These are phyloP conservation scores for Bruchidius siliquastri DNA, from an alignment of 2,888 invertebrate genomes.

Conservation along the genomic window DNA sequence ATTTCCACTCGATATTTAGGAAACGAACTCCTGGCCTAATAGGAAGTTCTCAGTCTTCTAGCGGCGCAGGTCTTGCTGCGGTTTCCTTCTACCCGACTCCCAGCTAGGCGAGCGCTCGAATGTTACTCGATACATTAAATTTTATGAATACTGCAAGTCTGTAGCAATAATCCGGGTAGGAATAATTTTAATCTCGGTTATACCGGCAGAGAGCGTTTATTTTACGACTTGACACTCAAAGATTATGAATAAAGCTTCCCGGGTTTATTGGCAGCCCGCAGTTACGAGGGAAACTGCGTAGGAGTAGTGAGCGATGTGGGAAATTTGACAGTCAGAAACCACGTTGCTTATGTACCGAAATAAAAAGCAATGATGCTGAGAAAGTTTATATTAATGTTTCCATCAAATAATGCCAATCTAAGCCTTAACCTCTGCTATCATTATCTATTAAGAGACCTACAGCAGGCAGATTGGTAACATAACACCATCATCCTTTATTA, in stretches of 20 bases:
- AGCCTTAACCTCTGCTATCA: too few species aligned
- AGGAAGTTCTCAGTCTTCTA: neutral
- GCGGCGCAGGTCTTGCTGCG: neutral
- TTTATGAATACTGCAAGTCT: constrained; percentile 22
- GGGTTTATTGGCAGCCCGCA: constrained; percentile 11
- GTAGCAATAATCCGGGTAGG: constrained; percentile 21
- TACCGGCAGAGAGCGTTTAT: constrained; percentile 19
- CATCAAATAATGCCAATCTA: too few species aligned
- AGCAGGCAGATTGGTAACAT: too few species aligned
- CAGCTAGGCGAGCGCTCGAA: constrained; percentile 7
- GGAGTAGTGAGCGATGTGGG: too few species aligned
- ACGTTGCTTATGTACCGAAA: too few species aligned
- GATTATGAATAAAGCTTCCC: constrained; percentile 20
- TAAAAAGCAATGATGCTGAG: too few species aligned
- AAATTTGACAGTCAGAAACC: too few species aligned
- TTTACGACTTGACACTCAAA: constrained; percentile 23
- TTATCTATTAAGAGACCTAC: too few species aligned
- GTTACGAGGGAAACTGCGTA: neutral
- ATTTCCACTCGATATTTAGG: neutral
- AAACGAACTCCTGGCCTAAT: neutral
- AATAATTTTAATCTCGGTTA: constrained; percentile 29
- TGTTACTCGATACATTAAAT: constrained; percentile 23
- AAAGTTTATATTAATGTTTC: too few species aligned
- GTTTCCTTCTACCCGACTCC: neutral
- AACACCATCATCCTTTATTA: too few species aligned